Evolutionary conservation across 2,888 invertebrate genomes (phyloP).

Genomic region (Papilio demoleus): DNA sequence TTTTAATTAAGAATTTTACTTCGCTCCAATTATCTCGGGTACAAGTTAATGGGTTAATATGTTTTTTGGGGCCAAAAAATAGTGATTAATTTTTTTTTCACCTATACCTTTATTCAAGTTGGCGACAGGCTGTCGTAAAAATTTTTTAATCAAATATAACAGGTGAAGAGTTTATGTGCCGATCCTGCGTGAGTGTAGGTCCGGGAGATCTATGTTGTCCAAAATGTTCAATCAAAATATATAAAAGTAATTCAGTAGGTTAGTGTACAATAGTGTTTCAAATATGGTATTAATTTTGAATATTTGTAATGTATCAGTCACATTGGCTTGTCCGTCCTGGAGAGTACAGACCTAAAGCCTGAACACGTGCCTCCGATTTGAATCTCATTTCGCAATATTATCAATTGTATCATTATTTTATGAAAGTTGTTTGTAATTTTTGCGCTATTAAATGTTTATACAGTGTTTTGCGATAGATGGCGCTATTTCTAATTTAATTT

Average conservation of each 20-base stretch:
- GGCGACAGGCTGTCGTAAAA: too few relatives aligned
- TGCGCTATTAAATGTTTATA: slow-evolving; percentile 9
- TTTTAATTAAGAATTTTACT: too few relatives aligned
- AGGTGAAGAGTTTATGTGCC: too few relatives aligned
- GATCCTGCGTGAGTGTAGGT: too few relatives aligned
- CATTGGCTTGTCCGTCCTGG: slow-evolving; percentile 76
- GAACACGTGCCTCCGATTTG: slow-evolving; percentile 72
- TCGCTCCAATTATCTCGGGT: too few relatives aligned
- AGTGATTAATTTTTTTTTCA: too few relatives aligned
- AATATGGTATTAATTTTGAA: slow-evolving; percentile 10
- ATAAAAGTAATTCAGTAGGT: slow-evolving; percentile 1
- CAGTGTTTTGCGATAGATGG: slow-evolving; percentile 43
- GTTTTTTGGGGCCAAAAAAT: too few relatives aligned
- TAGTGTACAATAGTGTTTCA: slow-evolving; percentile 22
- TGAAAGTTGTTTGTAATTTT: slow-evolving; percentile 43
- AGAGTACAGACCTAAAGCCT: slow-evolving; percentile 68
- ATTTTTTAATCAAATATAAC: too few relatives aligned
- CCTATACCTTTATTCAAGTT: too few relatives aligned
- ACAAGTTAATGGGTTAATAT: too few relatives aligned
- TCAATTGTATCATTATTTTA: slow-evolving; percentile 47
- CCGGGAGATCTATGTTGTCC: too few relatives aligned
- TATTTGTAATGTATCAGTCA: slow-evolving; percentile 43
- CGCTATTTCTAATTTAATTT: slow-evolving; percentile 31
- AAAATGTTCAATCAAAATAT: slow-evolving; percentile 30
- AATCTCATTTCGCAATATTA: slow-evolving; percentile 63